A percentile compares a stretch with the other conserved stretches of the same genome.
These are phyloP conservation scores for Hyphantria cunea DNA, from an alignment of 1,140 invertebrate genomes.

Conservation along the genomic window DNA sequence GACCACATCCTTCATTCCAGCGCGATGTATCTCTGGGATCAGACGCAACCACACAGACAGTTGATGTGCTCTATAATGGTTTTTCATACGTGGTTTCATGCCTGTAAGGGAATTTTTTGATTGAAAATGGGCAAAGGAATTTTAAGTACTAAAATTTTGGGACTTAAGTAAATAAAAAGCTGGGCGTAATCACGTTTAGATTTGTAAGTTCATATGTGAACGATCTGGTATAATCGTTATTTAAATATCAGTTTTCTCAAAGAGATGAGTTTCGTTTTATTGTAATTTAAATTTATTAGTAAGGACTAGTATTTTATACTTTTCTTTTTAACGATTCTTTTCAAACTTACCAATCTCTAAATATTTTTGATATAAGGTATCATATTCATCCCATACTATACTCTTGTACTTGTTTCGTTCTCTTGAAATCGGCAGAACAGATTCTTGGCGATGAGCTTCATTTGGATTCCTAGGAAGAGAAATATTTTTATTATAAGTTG, in stretches of 20 bases:
- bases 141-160: constrained; percentile 24
- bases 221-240: constrained; percentile 5
- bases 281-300: not conserved
- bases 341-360: constrained; percentile 91
- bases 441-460: constrained; percentile 89
- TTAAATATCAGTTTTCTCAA: not conserved
- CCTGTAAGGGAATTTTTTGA: constrained; percentile 82
- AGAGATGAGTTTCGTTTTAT: not conserved
- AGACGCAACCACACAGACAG: constrained; percentile 96
- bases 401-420: constrained; percentile 92
- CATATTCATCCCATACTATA: constrained; percentile 94
- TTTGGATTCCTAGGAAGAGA: constrained; percentile 91
- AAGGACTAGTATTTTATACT: not conserved
- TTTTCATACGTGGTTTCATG: constrained; percentile 94
- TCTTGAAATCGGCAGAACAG: constrained; percentile 87
- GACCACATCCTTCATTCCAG: constrained; percentile 93
- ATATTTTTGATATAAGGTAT: constrained; percentile 94
- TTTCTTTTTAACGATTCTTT: not conserved
- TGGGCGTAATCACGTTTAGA: constrained; percentile 31
- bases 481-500: not conserved
- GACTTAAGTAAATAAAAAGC: constrained; percentile 20
- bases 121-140: constrained; percentile 36
- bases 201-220: constrained; percentile 27
- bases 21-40: constrained; percentile 95
- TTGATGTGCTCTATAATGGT: constrained; percentile 96